These are phyloP conservation scores for Percopsis omiscomaycus DNA, from an alignment of 2,797 vertebrate species.

Conservation along the genomic window DNA sequence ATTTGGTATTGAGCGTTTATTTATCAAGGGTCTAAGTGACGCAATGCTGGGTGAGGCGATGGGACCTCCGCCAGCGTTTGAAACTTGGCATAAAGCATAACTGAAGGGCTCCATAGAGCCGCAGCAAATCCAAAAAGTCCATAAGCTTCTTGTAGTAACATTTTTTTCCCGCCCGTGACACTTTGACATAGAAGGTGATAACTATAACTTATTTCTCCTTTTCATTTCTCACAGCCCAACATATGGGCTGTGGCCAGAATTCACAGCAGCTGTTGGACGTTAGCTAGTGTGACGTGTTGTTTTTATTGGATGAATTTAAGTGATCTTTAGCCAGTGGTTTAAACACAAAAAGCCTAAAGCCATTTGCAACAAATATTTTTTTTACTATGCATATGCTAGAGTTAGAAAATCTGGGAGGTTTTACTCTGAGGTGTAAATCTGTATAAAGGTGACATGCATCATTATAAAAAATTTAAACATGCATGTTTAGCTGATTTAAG, in stretches of 20 bases:
- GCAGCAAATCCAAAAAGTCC: background rate
- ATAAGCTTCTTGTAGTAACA: background rate
- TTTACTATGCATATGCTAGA: too few species aligned
- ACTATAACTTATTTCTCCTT: background rate
- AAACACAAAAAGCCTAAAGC: background rate
- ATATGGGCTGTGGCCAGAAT: background rate
- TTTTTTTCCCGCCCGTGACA: background rate
- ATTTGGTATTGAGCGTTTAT: background rate
- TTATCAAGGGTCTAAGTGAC: background rate
- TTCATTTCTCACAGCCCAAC: background rate
- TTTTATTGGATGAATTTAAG: conserved; percentile 2
- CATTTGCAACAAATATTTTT: too few species aligned
- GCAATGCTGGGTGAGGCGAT: background rate
- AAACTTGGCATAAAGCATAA: background rate
- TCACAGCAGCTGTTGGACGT: conserved; percentile 8
- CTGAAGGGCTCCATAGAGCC: background rate
- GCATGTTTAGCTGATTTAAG: background rate
- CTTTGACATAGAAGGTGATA: conserved; percentile 3
- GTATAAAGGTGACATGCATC: background rate
- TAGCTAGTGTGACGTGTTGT: conserved; percentile 4
- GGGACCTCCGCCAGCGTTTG: background rate
- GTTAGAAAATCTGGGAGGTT: background rate
- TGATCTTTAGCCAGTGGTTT: background rate
- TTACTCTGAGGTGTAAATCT: conserved; percentile 4
- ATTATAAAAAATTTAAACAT: background rate